Evolutionary conservation across 2,113 vertebrate species (phyloP).

Genomic region (Fulmarus glacialis): DNA sequence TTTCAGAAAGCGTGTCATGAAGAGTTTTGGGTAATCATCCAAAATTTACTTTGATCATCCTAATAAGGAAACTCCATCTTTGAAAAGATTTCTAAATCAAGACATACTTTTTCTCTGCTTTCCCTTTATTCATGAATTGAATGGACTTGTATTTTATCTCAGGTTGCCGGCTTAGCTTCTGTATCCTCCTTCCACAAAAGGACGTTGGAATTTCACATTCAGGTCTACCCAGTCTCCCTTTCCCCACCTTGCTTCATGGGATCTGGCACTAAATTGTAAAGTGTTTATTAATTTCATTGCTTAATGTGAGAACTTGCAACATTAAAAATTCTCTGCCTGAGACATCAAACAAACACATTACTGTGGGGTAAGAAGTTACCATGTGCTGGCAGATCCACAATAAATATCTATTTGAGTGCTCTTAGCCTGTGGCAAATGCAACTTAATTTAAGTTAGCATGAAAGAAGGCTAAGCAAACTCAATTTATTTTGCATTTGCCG

Average conservation of each 20-base stretch:
- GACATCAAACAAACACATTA: background rate
- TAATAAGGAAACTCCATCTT: background rate
- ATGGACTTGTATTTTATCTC: background rate
- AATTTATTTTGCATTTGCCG: constrained; percentile 54
- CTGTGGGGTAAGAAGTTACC: background rate
- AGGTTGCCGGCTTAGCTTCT: background rate
- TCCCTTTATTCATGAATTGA: background rate
- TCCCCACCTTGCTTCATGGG: background rate
- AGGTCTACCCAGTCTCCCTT: background rate
- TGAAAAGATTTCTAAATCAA: background rate
- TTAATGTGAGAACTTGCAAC: background rate
- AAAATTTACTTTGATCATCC: background rate
- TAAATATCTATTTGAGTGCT: constrained; percentile 19
- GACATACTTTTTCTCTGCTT: background rate
- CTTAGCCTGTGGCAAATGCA: constrained; percentile 11
- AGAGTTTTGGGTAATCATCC: background rate
- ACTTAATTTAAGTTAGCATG: constrained; percentile 12
- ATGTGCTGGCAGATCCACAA: background rate
- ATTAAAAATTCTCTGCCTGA: background rate
- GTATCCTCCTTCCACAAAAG: background rate
- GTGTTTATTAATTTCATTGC: background rate
- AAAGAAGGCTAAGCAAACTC: constrained; percentile 15
- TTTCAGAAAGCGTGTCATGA: background rate
- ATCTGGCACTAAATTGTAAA: background rate
- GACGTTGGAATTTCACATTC: background rate